Percentiles rank a stretch among this genome's conserved stretches.
Evolutionary conservation across 2,113 vertebrate genomes (phyloP).

Genomic region (Orcinus orca): DNA sequence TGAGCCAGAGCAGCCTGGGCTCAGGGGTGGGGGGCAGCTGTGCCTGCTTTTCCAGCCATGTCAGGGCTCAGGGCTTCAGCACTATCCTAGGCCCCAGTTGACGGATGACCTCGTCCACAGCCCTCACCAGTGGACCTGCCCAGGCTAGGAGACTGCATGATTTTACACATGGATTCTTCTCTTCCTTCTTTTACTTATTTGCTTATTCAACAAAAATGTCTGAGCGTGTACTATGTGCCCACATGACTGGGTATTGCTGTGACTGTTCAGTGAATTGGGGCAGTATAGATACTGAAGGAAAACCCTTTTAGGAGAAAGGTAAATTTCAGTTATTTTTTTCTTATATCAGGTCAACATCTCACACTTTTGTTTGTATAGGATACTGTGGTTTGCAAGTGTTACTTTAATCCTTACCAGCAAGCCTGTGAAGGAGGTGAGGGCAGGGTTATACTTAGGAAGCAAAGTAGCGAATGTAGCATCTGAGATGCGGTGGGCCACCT

Average conservation of each 20-base stretch:
- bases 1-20: neutral
- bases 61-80: neutral
- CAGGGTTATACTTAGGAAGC: neutral
- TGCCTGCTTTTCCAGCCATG: neutral
- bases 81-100: no score
- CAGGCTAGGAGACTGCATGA: neutral
- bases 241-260: rapidly evolving
- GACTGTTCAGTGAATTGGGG: neutral
- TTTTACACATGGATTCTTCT: neutral
- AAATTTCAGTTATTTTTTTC: neutral
- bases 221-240: neutral
- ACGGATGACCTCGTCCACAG: neutral
- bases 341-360: neutral
- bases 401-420: neutral
- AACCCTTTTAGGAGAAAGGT: neutral
- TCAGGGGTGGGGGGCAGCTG: neutral
- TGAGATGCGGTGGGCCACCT: neutral
- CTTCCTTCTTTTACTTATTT: neutral
- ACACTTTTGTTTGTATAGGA: neutral
- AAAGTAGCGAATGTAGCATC: neutral
- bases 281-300: neutral
- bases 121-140: neutral
- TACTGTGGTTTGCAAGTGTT: neutral
- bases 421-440: neutral
- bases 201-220: neutral